A percentile compares a stretch with the other conserved stretches of the same genome.
These are phyloP conservation scores for Mythimna ferrago DNA, from an alignment of 2,888 invertebrate species.

Conservation along the genomic window DNA sequence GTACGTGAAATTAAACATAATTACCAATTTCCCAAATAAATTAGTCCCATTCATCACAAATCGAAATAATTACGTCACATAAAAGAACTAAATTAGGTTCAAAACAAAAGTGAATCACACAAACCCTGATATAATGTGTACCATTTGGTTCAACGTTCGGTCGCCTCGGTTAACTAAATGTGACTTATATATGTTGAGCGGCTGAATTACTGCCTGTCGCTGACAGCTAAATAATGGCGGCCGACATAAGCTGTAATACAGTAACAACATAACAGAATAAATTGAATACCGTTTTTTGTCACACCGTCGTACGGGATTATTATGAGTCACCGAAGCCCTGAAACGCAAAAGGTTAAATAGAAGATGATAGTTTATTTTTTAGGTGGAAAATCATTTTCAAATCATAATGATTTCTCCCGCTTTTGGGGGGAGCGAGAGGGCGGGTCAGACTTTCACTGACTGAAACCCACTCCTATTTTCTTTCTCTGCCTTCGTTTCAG, in stretches of 20 bases:
- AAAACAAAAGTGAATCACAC: conserved; percentile 38
- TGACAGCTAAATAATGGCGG: conserved; percentile 74
- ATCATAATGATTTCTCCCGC: no score
- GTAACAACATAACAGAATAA: conserved; percentile 39
- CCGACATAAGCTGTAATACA: conserved; percentile 59
- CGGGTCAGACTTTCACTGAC: no score
- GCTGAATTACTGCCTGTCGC: conserved; percentile 62
- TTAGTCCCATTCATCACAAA: conserved; percentile 31
- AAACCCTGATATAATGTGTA: conserved; percentile 31
- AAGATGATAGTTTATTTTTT: no score
- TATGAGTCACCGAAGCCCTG: no score
- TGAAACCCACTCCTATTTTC: no score
- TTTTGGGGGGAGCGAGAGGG: no score
- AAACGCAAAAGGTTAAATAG: no score
- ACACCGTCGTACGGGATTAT: conserved; percentile 11
- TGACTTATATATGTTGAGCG: conserved; percentile 63
- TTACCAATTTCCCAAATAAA: conserved; percentile 29
- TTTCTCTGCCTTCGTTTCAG: no score
- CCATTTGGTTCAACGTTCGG: conserved; percentile 33
- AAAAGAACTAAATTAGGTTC: conserved; percentile 36
- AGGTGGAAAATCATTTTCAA: no score
- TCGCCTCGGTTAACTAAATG: conserved; percentile 53
- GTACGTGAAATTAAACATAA: background rate
- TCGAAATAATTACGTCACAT: conserved; percentile 26
- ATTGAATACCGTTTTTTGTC: conserved; percentile 45